Evolutionary conservation across 2,113 vertebrate species (phyloP), one percentile per base, ranked within the genome.

Genomic region (Talpa occidentalis): DNA sequence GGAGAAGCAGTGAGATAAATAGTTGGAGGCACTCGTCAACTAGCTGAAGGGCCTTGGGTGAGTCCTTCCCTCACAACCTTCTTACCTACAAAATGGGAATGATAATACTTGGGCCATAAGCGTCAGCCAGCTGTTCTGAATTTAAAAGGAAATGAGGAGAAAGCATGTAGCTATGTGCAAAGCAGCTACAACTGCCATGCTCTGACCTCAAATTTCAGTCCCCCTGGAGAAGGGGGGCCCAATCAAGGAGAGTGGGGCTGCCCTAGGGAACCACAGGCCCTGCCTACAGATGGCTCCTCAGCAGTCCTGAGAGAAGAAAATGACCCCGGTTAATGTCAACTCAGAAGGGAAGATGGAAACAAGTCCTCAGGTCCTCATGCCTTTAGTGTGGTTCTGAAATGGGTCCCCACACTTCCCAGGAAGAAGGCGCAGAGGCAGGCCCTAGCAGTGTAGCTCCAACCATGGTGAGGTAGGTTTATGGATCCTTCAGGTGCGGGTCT

Each of bases 121-220:
- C 28, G 37, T 80, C 22, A n/a, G 42, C 37, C 6, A 26, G 88
- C 6, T 64, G 37, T 15, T 85, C 80, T 56, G 16, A 89, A 76
- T 62, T 94, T 94, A 69, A 82, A 85, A 89, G 80, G 14, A 59
- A 94, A 90, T 84, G 60, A 82, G 49, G 60, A 85, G 42, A 92
- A 88, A 88, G 28, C 10, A 42, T 28, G 16, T 56, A 30, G n/a
- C 22, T 30, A 44, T 3, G 17, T 79, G 0, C 9, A 69, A 84
- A 44, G 26, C 64, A 62, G 64, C 2, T 37, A 40, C 64, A 35
- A 42, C 15, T 10, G 28, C 47, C 49, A 60, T 42, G 54, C 32
- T 86, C 22, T 8, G 3, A 42, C 56, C 35, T 92, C 70, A 56
- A 67, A 54, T 26, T 78, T 32, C 66, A 90, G 35, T 52, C 40